These are phyloP conservation scores for Phoronis australis DNA, from an alignment of 2,888 invertebrate species.

Conservation along the genomic window DNA sequence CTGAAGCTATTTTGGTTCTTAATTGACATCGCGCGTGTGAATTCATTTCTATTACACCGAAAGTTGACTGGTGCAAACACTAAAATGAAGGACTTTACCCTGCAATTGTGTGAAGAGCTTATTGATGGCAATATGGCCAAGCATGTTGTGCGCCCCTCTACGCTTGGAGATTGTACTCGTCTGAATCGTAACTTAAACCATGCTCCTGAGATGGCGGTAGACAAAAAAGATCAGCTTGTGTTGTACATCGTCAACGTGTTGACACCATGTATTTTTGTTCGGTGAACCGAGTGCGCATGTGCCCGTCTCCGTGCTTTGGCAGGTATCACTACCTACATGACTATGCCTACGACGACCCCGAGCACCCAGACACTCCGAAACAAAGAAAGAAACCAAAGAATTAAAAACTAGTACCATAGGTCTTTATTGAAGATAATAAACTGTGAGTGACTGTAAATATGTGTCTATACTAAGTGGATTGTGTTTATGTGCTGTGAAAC, in stretches of 20 bases:
- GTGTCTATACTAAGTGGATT: too few species aligned
- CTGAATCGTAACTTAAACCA: slow-evolving; percentile 1
- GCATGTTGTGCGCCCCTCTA: not conserved
- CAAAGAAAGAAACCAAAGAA: not conserved
- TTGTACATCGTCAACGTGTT: not conserved
- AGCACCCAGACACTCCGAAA: not conserved
- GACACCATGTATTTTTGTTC: not conserved
- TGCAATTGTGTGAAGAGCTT: not conserved
- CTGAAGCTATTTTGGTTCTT: slow-evolving; percentile 4
- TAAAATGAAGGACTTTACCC: not conserved
- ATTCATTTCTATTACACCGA: slow-evolving; percentile 2
- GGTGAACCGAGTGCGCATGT: not conserved
- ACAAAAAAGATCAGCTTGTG: not conserved
- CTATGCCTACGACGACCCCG: not conserved
- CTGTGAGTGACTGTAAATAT: too few species aligned
- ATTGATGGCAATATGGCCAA: not conserved
- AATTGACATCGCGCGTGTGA: not conserved
- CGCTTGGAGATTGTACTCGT: not conserved
- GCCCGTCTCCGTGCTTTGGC: not conserved
- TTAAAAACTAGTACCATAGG: not conserved
- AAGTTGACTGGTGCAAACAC: not conserved
- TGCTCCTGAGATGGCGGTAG: not conserved
- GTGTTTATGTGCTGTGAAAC: too few species aligned
- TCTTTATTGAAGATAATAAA: too few species aligned
- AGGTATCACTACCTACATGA: not conserved